phyloP scores from a whole-genome alignment of 1,140 invertebrate species.

The Apis dorsata region DNA sequence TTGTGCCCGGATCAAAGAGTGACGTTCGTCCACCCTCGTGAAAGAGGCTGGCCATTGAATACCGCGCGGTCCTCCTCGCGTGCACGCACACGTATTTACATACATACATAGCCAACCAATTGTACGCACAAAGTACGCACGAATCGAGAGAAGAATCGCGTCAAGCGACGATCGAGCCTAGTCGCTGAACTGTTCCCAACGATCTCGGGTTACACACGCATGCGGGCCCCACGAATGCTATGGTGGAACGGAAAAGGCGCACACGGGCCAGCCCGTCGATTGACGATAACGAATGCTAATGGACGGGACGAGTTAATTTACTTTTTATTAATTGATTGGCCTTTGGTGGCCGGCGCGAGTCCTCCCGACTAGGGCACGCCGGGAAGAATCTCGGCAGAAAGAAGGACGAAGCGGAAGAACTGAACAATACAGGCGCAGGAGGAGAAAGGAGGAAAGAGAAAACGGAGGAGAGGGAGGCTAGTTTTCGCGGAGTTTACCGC shows the following conservation, averaged over 20 bases:
- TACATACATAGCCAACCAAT: background rate
- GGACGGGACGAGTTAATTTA: slow-evolving; percentile 76
- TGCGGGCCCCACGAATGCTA: slow-evolving; percentile 62
- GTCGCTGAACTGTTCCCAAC: slow-evolving; percentile 64
- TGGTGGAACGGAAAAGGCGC: slow-evolving; percentile 56
- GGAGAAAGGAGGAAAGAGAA: slow-evolving; percentile 31
- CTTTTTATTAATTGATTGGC: slow-evolving; percentile 75
- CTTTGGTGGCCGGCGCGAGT: slow-evolving; percentile 61
- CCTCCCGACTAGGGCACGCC: background rate
- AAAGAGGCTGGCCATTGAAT: slow-evolving; percentile 45
- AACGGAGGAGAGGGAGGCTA: slow-evolving; percentile 52
- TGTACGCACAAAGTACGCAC: slow-evolving; percentile 37
- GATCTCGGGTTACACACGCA: slow-evolving; percentile 70
- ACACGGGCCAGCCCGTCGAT: slow-evolving; percentile 67
- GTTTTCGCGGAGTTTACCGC: slow-evolving; percentile 55
- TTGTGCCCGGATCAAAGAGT: slow-evolving; percentile 51
- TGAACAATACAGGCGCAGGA: slow-evolving; percentile 6
- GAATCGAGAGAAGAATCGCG: slow-evolving; percentile 60
- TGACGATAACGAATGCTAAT: slow-evolving; percentile 77
- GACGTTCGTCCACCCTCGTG: slow-evolving; percentile 42
- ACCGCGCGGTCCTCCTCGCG: slow-evolving; percentile 39
- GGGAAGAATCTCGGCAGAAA: slow-evolving; percentile 8
- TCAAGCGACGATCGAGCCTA: background rate
- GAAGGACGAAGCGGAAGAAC: slow-evolving; percentile 47
- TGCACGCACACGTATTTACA: background rate